Percentiles rank a stretch among this genome's conserved stretches.
Evolutionary conservation across 2,797 vertebrate genomes (phyloP).

Genomic region (Periparus ater): DNA sequence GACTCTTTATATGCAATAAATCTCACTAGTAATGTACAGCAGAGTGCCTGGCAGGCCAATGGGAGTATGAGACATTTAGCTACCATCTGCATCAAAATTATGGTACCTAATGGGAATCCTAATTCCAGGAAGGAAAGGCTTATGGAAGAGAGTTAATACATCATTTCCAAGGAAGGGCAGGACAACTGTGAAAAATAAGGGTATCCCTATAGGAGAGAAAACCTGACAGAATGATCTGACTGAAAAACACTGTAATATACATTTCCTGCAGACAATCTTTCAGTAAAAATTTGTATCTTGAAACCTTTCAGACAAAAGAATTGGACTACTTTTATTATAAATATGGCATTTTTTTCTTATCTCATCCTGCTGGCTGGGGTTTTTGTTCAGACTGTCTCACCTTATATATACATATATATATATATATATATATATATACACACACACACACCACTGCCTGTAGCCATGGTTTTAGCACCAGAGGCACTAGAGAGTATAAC

Average conservation of each 20-base stretch:
- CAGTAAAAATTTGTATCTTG: not conserved
- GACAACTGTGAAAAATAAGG: not conserved
- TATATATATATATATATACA: no score
- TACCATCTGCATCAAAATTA: not conserved
- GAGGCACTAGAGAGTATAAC: not conserved
- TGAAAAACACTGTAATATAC: not conserved
- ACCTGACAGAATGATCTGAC: not conserved
- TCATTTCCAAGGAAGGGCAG: not conserved
- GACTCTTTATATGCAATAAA: not conserved
- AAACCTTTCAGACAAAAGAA: not conserved
- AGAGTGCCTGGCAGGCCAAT: not conserved
- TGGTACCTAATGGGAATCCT: not conserved
- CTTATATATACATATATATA: no score
- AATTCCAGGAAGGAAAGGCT: not conserved
- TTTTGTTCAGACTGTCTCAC: not conserved
- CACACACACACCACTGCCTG: not conserved
- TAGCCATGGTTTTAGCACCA: not conserved
- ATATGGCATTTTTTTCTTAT: not conserved
- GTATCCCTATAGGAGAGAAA: fast-evolving
- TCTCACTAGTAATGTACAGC: not conserved
- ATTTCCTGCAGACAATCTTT: not conserved
- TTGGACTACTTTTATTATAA: not conserved
- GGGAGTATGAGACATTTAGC: not conserved
- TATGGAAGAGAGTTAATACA: not conserved
- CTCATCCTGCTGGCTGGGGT: not conserved